Conservation (phyloP, 53 echinoderm and acorn worm genomes). For the Stichopus horrens region DNA sequence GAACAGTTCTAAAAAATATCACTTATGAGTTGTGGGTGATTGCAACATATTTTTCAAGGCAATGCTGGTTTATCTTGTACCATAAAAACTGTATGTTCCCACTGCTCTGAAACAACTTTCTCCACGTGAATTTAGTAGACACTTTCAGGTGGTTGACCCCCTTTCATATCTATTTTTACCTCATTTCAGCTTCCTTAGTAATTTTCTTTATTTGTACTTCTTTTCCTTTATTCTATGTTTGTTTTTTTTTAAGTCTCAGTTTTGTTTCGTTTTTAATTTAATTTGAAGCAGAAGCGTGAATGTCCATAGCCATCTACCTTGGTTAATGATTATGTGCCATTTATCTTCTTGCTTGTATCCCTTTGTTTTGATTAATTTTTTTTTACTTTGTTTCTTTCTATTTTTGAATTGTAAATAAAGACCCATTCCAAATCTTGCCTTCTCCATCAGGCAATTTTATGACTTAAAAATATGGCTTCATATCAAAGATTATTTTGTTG, state of each 20-base stretch:
- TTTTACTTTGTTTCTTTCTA: not conserved
- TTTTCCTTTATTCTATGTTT: not conserved
- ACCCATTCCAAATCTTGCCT: conserved; percentile 4
- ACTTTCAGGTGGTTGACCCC: not conserved
- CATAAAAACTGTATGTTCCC: too few species aligned
- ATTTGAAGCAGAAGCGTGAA: not conserved
- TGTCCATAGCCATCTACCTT: not conserved
- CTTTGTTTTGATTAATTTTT: not conserved
- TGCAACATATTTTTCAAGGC: too few species aligned
- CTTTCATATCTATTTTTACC: not conserved
- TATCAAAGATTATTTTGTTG: not conserved
- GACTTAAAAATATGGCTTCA: not conserved
- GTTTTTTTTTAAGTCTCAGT: not conserved
- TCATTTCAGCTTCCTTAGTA: not conserved
- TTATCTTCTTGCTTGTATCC: not conserved
- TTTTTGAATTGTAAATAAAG: not conserved
- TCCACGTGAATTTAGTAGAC: too few species aligned
- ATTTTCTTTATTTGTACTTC: not conserved
- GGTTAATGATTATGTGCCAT: not conserved
- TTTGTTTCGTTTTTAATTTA: not conserved
- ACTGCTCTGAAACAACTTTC: too few species aligned
- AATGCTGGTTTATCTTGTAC: too few species aligned
- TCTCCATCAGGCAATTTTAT: not conserved
- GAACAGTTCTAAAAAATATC: too few species aligned
- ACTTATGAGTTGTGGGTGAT: too few species aligned